Conservation (phyloP, 2,797 vertebrate species). For the Gymnopithys bicolor region DNA sequence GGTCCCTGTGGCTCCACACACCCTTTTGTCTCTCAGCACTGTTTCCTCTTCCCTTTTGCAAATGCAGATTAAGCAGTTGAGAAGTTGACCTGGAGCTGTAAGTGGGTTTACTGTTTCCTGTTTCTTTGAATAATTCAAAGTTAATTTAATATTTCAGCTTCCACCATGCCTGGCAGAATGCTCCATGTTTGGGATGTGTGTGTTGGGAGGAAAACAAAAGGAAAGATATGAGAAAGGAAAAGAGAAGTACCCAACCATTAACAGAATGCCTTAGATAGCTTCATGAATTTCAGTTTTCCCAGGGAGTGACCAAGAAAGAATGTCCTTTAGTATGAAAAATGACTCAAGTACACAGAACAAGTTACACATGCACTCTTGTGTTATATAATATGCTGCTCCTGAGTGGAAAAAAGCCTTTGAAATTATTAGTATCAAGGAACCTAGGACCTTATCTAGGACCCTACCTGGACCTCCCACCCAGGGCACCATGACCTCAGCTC, state of each 20-base stretch:
- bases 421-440: background rate
- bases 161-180: background rate
- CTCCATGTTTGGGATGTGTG: background rate
- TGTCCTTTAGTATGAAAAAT: background rate
- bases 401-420: background rate
- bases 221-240: background rate
- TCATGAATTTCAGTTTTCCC: background rate
- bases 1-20: background rate
- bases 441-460: background rate
- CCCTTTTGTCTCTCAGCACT: background rate
- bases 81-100: background rate
- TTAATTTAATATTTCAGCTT: background rate
- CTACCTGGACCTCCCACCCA: fast-evolving
- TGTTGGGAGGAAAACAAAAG: background rate
- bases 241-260: background rate
- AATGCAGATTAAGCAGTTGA: background rate
- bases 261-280: background rate
- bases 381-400: background rate
- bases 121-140: slow-evolving; percentile 6
- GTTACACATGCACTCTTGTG: background rate
- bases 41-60: background rate
- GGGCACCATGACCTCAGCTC: background rate
- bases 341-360: background rate
- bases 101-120: background rate
- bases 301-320: background rate